These are phyloP conservation scores for Amphipoea oculea DNA, from an alignment of 2,888 invertebrate species.

Conservation along the genomic window DNA sequence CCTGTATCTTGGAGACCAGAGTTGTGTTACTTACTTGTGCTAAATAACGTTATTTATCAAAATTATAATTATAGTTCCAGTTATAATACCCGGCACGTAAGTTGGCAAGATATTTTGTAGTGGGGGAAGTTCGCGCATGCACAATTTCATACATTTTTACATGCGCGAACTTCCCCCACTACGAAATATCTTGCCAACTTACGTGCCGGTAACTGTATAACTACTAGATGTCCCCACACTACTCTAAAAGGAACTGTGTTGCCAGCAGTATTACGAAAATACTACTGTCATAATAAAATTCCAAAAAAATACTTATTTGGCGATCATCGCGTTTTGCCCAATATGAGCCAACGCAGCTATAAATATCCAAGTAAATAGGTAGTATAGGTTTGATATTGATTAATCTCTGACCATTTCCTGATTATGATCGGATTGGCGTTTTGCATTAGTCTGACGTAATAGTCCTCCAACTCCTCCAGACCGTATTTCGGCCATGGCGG, in stretches of 20 bases:
- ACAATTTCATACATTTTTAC: too few species aligned
- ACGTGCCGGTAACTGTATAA: too few species aligned
- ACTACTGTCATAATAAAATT: constrained; percentile 11
- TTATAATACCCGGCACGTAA: too few species aligned
- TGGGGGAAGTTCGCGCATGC: too few species aligned
- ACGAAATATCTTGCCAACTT: too few species aligned
- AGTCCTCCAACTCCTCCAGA: background rate
- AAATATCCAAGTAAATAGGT: background rate
- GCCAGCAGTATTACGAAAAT: background rate
- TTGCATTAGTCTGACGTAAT: background rate
- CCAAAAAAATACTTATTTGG: background rate
- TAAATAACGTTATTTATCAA: too few species aligned
- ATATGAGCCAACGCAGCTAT: background rate
- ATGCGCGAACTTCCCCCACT: too few species aligned
- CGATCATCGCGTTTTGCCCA: background rate
- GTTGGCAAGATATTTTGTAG: too few species aligned
- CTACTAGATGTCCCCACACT: constrained; percentile 26
- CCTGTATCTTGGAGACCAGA: too few species aligned
- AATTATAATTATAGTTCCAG: constrained; percentile 8
- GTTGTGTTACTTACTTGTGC: too few species aligned
- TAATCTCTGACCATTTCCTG: background rate
- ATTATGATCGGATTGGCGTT: background rate
- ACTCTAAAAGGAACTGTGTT: background rate
- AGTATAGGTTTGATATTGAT: background rate
- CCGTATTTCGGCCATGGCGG: too few species aligned